Evolutionary conservation across 2,797 vertebrate genomes (phyloP), one percentile per base, ranked within the genome.

Genomic region (Tauraco hartlaubi): DNA sequence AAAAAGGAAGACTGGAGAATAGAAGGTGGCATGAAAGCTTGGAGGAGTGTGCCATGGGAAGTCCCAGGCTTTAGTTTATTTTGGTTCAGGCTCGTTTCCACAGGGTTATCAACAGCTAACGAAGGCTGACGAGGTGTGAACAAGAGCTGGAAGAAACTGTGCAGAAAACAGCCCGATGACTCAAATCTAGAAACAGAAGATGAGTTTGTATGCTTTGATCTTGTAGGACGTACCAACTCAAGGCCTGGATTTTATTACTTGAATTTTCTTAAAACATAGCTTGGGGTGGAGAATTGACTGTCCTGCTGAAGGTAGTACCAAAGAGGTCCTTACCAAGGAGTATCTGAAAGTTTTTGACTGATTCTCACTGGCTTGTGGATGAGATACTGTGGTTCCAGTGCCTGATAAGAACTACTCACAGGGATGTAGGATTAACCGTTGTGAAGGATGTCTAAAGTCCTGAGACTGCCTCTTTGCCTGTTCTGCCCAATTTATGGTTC

Each of bases 371-470:
- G 22, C 43, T 81, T 35, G 43, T 67, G 43, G 25, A 29, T 62
- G 39, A 49, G 16, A 35, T 35, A 35, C 7, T 26, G 22, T 48
- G 19, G 8, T 37, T 48, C n/a, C 49, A 43, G 20, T 28, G 31
- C 35, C 35, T 35, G 35, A 35, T 35, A 35, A 35, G 41, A 77
- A 6, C 15, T 21, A 17, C 63, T 59, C 0, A 3, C 8, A 56
- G 26, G 0, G 0, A 26, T 12, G 9, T 18, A 37, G 41, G 11
- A 31, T 56, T 77, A 51, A 35, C 25, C 12, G 13, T 19, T 39
- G 22, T 41, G 59, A 71, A 51, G n/a, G 68, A 39, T 37, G 44
- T 15, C 9, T 21, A 2, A 77, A 51, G 19, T 62, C 11, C 69
- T 31, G 39, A 58, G 49, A n/a, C 15, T 75, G 81, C 39, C 23